Evolutionary conservation across 2,888 invertebrate genomes (phyloP).

Genomic region (Ditula angustiorana): DNA sequence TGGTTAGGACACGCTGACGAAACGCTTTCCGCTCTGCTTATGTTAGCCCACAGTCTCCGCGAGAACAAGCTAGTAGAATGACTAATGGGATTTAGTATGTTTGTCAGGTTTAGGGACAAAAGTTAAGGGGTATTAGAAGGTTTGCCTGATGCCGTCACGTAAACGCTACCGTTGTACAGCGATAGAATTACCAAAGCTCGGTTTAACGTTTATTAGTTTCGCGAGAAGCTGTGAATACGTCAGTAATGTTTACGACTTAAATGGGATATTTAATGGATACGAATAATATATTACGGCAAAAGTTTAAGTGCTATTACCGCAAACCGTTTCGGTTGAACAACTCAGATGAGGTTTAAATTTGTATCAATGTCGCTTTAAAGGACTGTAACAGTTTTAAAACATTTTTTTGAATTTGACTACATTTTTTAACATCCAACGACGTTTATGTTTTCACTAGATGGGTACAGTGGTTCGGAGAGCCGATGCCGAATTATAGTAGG

Average conservation of each 20-base stretch:
- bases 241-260: background rate
- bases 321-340: background rate
- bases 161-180: background rate
- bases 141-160: constrained; percentile 25
- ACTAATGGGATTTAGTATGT: constrained; percentile 31
- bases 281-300: background rate
- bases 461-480: too few relatives aligned
- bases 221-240: constrained; percentile 1
- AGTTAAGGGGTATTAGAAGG: constrained; percentile 27
- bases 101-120: constrained; percentile 30
- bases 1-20: too few relatives aligned
- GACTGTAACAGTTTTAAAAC: too few relatives aligned
- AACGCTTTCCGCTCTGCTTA: constrained; percentile 2
- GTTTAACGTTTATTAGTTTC: constrained; percentile 4
- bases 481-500: too few relatives aligned
- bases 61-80: constrained; percentile 23
- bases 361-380: too few relatives aligned
- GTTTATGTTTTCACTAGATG: too few relatives aligned
- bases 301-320: background rate
- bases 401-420: too few relatives aligned
- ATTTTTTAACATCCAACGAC: too few relatives aligned
- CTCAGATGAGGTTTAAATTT: too few relatives aligned
- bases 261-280: background rate
- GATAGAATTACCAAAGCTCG: constrained; percentile 1
- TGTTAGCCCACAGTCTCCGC: background rate